phyloP scores from a whole-genome alignment of 1,140 invertebrate species.

The Polypedilum pembai region DNA sequence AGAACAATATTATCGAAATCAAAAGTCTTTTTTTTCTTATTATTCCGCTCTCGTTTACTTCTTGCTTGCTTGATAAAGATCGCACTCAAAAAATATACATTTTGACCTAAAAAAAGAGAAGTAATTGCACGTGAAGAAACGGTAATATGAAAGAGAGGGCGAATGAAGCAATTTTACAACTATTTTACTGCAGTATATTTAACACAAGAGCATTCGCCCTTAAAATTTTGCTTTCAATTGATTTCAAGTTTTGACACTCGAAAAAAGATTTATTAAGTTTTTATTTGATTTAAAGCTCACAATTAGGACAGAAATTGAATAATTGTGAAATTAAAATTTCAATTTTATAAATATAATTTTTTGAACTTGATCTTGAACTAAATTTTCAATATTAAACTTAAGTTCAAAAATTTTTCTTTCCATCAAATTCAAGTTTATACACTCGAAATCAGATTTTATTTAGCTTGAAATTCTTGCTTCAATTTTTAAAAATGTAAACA shows the following conservation, averaged over 20 bases:
- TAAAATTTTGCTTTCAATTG: conserved; percentile 9
- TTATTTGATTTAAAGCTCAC: background rate
- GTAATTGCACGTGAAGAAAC: background rate
- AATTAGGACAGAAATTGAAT: background rate
- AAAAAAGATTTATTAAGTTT: background rate
- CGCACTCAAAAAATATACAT: background rate
- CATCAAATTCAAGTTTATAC: too few species aligned
- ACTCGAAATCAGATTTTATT: too few species aligned
- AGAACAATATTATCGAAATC: background rate
- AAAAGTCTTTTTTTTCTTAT: background rate
- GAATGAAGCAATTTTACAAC: background rate
- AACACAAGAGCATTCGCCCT: background rate
- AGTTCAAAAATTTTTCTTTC: too few species aligned
- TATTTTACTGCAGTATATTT: background rate
- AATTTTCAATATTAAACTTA: too few species aligned
- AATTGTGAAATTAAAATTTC: too few species aligned
- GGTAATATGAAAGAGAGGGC: background rate
- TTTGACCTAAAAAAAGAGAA: conserved; percentile 8
- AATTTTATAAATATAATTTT: too few species aligned
- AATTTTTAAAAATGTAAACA: too few species aligned
- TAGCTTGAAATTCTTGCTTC: too few species aligned
- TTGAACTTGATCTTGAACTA: too few species aligned
- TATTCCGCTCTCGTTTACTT: background rate
- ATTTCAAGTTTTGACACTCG: background rate
- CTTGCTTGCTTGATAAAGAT: background rate